phyloP scores from a whole-genome alignment of 2,113 vertebrate species.

The Rhadina sibilatrix region DNA sequence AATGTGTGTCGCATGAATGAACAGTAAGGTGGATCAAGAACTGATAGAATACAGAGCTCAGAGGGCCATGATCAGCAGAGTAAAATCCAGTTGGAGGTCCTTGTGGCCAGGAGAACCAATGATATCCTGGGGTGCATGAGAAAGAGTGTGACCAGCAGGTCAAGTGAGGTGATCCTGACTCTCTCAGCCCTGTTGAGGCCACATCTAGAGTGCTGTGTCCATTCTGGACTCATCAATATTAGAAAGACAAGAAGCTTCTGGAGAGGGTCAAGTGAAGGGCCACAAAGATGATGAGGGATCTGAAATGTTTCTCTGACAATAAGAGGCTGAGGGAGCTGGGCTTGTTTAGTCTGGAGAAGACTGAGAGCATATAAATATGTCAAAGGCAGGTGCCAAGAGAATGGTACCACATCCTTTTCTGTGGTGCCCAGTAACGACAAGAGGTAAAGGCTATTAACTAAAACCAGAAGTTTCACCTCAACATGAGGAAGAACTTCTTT shows the following conservation, averaged over 20 bases:
- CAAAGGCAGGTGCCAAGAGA: not conserved
- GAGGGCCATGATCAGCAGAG: not conserved
- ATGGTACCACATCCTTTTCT: not conserved
- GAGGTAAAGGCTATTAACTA: not conserved
- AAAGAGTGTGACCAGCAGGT: not conserved
- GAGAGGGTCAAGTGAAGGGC: fast-evolving
- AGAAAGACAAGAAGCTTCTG: not conserved
- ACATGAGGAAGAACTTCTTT: not conserved
- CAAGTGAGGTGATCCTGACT: not conserved
- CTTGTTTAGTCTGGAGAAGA: not conserved
- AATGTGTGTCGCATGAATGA: not conserved
- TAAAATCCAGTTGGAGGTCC: not conserved
- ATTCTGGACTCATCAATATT: not conserved
- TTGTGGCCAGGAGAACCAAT: not conserved
- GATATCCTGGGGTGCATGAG: not conserved
- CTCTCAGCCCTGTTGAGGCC: not conserved
- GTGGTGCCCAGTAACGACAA: not conserved
- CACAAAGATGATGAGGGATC: not conserved
- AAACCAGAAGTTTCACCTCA: not conserved
- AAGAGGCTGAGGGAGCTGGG: not conserved
- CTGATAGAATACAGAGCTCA: not conserved
- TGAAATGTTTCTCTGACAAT: not conserved
- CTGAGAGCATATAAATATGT: not conserved
- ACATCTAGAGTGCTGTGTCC: not conserved
- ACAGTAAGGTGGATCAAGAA: not conserved